Conservation (phyloP, 2,113 vertebrate genomes). For the Ammodytes dubius region DNA sequence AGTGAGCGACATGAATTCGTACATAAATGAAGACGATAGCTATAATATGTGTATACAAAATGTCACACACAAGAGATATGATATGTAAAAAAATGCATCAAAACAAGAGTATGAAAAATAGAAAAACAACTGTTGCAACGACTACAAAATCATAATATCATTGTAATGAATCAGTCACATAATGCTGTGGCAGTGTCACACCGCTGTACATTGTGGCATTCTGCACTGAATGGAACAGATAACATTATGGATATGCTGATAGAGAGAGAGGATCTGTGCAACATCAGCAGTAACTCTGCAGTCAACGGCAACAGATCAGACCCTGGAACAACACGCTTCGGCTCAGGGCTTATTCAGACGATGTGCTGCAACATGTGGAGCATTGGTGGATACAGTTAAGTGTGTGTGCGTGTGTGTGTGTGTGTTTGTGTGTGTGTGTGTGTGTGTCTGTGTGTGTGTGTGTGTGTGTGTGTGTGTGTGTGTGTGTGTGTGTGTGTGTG, state of each 20-base stretch:
- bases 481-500: neutral
- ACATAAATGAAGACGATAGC: too few relatives aligned
- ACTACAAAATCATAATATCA: neutral
- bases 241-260: neutral
- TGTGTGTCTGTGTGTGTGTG: too few relatives aligned
- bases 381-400: slow-evolving; percentile 23
- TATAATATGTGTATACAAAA: too few relatives aligned
- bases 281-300: slow-evolving; percentile 9
- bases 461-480: too few relatives aligned
- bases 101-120: neutral
- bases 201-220: too few relatives aligned
- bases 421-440: too few relatives aligned
- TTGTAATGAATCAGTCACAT: neutral
- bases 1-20: too few relatives aligned
- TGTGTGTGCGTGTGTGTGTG: neutral
- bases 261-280: neutral
- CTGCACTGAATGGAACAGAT: neutral
- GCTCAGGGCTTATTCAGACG: slow-evolving; percentile 3
- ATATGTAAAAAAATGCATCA: too few relatives aligned
- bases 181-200: neutral
- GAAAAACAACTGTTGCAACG: too few relatives aligned
- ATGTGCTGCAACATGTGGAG: slow-evolving; percentile 54
- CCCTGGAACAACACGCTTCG: neutral
- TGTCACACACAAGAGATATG: too few relatives aligned
- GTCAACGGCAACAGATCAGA: slow-evolving; percentile 7